Conservation (phyloP, 2,113 vertebrate species). For the Rhizomys pruinosus region DNA sequence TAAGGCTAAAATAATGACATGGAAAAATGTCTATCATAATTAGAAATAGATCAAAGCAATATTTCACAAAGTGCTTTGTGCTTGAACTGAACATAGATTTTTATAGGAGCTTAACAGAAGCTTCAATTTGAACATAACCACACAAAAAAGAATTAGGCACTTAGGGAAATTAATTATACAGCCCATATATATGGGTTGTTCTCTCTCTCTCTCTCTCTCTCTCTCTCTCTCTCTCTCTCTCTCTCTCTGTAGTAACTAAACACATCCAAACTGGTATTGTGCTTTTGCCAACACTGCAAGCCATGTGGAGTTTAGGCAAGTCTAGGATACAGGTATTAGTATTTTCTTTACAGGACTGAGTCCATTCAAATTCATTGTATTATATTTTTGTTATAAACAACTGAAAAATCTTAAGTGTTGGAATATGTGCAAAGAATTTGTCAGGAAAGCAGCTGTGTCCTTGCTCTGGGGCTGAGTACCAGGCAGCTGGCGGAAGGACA, state of each 20-base stretch:
- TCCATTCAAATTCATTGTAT: background rate
- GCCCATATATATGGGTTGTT: background rate
- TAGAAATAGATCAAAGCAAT: background rate
- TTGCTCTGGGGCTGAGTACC: background rate
- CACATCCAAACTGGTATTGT: background rate
- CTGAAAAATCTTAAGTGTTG: background rate
- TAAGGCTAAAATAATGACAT: background rate
- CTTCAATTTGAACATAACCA: background rate
- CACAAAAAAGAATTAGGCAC: background rate
- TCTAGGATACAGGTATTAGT: background rate
- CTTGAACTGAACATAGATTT: background rate
- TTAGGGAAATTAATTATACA: background rate
- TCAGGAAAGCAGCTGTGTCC: background rate
- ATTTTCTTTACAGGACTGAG: background rate
- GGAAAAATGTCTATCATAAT: background rate
- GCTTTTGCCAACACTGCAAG: background rate
- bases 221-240: too few species aligned
- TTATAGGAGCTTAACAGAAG: background rate
- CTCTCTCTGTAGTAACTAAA: background rate
- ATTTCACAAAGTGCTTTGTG: constrained; percentile 5
- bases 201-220: background rate
- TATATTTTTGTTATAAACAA: background rate
- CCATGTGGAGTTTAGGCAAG: background rate
- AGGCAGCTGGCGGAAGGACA: background rate
- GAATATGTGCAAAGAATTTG: background rate